A percentile compares a stretch with the other conserved stretches of the same genome.
Conservation (phyloP, 2,113 vertebrate species). For the Vombatus ursinus region DNA sequence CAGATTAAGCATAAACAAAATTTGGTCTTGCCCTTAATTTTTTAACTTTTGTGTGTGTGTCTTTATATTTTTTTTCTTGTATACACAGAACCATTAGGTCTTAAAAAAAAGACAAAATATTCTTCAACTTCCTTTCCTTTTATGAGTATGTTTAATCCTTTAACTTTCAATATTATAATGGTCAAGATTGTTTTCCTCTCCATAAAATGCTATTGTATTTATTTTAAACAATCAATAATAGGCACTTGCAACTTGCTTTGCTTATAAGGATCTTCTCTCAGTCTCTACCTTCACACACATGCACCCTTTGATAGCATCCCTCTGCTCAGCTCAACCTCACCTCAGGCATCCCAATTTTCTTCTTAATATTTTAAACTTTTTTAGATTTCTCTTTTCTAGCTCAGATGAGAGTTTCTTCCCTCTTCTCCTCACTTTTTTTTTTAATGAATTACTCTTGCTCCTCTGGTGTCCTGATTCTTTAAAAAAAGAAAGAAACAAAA, state of each 20-base stretch:
- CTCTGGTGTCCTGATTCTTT: background rate
- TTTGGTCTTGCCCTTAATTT: background rate
- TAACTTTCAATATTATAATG: background rate
- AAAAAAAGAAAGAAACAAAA: background rate
- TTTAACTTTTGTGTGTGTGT: background rate
- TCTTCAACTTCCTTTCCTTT: background rate
- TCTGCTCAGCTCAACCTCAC: background rate
- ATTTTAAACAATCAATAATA: background rate
- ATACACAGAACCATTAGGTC: background rate
- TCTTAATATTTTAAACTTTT: background rate
- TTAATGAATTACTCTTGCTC: background rate
- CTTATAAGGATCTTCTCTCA: background rate
- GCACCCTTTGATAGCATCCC: background rate
- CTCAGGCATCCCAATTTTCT: background rate
- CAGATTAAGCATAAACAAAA: background rate
- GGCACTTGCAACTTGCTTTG: background rate
- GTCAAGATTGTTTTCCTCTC: background rate
- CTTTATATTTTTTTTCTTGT: background rate
- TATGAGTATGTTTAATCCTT: background rate
- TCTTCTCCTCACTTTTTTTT: background rate
- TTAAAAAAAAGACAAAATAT: background rate
- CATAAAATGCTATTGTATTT: background rate
- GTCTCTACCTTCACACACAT: background rate
- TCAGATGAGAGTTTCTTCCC: background rate
- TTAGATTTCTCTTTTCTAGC: background rate